phyloP scores from a whole-genome alignment of 2,888 invertebrate species.

The Graphium colonna region DNA sequence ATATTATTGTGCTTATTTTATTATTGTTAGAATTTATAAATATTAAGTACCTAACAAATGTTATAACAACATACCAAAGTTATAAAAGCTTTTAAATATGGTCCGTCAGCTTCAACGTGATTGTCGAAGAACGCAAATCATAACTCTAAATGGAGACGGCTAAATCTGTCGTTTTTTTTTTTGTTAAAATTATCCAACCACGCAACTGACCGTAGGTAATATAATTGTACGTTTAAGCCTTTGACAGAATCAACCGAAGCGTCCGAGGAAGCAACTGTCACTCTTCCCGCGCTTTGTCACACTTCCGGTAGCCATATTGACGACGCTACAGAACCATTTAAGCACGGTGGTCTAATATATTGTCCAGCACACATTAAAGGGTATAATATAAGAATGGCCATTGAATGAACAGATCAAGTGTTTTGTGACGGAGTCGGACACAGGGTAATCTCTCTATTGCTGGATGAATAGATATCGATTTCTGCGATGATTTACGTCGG shows the following conservation, averaged over 20 bases:
- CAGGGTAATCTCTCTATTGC: slow-evolving; percentile 20
- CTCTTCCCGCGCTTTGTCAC: slow-evolving; percentile 28
- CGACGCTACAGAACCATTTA: slow-evolving; percentile 25
- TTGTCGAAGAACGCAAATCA: background rate
- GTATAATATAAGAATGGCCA: slow-evolving; percentile 26
- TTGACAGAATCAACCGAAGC: slow-evolving; percentile 38
- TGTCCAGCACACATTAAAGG: slow-evolving; percentile 31
- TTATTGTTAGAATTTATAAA: too few relatives aligned
- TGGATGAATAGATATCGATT: slow-evolving; percentile 17
- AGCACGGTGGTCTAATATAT: slow-evolving; percentile 33
- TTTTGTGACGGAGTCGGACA: slow-evolving; percentile 18
- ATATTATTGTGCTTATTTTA: too few relatives aligned
- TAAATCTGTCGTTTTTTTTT: slow-evolving; percentile 12
- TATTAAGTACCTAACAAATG: too few relatives aligned
- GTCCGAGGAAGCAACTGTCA: slow-evolving; percentile 37
- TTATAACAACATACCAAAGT: too few relatives aligned
- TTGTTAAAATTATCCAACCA: slow-evolving; percentile 2
- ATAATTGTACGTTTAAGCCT: slow-evolving; percentile 37
- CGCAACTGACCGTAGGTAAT: slow-evolving; percentile 23
- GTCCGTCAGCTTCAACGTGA: background rate
- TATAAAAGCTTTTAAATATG: too few relatives aligned
- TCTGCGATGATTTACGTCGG: slow-evolving; percentile 1
- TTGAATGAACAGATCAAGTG: slow-evolving; percentile 24
- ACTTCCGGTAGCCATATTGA: slow-evolving; percentile 36
- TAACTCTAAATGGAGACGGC: background rate